Conservation (phyloP, 2,113 vertebrate genomes). For the Corythornis cristatus region DNA sequence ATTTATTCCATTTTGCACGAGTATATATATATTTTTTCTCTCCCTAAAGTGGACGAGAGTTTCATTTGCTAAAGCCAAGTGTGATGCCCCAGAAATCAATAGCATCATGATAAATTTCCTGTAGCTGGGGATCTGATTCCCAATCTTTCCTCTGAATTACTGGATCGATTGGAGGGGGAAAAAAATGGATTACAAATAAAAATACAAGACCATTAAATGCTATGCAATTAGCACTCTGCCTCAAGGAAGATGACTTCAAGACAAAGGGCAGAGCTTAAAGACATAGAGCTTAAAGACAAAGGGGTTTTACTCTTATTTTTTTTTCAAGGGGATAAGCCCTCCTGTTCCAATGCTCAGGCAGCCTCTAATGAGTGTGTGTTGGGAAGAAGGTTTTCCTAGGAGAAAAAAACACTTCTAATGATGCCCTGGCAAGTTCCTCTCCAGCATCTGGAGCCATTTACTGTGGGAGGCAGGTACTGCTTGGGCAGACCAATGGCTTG, state of each 20-base stretch:
- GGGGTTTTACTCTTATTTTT: neutral
- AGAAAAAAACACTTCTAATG: neutral
- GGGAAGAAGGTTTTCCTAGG: neutral
- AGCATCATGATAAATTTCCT: neutral
- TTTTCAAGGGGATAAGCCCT: neutral
- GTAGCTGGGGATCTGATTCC: neutral
- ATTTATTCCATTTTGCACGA: neutral
- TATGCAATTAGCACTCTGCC: constrained; percentile 1
- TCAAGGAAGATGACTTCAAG: neutral
- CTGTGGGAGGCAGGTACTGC: neutral
- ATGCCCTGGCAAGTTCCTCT: neutral
- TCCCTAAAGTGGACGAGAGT: neutral
- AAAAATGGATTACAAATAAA: constrained; percentile 50
- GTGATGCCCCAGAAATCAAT: neutral
- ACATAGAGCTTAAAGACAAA: too few relatives aligned
- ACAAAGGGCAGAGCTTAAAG: neutral
- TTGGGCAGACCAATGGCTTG: neutral
- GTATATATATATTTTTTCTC: neutral
- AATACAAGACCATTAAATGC: constrained; percentile 44
- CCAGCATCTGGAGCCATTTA: neutral
- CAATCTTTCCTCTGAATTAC: constrained; percentile 44
- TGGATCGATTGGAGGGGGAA: neutral
- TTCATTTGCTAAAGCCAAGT: neutral
- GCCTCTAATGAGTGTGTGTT: neutral
- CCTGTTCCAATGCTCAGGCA: neutral